These are phyloP conservation scores for Lasioglossum morio DNA, from an alignment of 2,888 invertebrate species.

Conservation along the genomic window DNA sequence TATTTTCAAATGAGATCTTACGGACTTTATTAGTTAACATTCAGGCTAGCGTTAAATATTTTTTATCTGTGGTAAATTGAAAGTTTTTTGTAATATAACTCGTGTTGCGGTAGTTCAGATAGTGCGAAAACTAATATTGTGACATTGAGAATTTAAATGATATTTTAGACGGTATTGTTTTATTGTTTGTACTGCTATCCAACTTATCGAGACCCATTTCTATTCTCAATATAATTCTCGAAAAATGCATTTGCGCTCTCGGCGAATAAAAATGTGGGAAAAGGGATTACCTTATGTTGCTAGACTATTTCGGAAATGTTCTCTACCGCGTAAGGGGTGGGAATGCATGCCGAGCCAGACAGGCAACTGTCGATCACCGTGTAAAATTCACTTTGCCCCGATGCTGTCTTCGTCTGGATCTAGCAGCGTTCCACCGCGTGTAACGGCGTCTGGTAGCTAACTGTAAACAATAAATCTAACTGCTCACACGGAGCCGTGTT, in stretches of 20 bases:
- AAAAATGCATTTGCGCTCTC: background rate
- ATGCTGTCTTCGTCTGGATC: background rate
- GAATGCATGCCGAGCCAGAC: background rate
- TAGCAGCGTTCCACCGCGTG: background rate
- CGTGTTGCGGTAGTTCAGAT: too few relatives aligned
- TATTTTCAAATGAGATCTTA: background rate
- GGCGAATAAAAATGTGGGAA: fast-evolving
- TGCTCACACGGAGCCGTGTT: constrained; percentile 41
- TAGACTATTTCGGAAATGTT: background rate
- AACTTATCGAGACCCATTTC: too few relatives aligned
- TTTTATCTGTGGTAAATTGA: background rate
- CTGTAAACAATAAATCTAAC: constrained; percentile 58
- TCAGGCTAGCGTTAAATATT: background rate
- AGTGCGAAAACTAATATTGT: background rate
- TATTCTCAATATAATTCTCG: background rate
- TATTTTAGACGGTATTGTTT: background rate
- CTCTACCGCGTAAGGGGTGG: background rate
- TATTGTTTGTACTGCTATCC: background rate
- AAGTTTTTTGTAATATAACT: background rate
- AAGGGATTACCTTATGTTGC: background rate
- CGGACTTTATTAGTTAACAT: background rate
- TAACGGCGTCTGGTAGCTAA: background rate
- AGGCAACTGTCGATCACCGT: background rate
- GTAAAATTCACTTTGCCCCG: background rate
- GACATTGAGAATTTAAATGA: too few relatives aligned